A percentile compares a stretch with the other conserved stretches of the same genome.
Conservation (phyloP, 2,113 vertebrate species). For the Ophiodon elongatus region DNA sequence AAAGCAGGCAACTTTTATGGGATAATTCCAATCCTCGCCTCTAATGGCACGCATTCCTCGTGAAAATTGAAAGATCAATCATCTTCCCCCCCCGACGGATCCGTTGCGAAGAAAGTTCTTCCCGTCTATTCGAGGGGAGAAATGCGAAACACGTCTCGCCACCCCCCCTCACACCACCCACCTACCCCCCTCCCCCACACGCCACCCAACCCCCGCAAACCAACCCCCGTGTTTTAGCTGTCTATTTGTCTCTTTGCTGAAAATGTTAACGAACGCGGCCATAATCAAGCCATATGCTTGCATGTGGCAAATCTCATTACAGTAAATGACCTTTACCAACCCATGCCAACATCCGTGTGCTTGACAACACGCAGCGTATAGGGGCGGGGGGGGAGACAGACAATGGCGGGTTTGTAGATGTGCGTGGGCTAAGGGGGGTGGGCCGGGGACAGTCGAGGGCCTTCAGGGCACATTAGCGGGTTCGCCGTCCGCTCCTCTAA, state of each 20-base stretch:
- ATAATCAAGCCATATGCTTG: conserved; percentile 82
- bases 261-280: conserved; percentile 81
- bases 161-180: background rate
- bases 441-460: conserved; percentile 62
- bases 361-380: conserved; percentile 60
- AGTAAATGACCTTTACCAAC: conserved; percentile 82
- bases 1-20: conserved; percentile 81
- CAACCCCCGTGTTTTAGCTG: conserved; percentile 51
- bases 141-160: conserved; percentile 68
- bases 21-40: conserved; percentile 81
- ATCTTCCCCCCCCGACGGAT: conserved; percentile 69
- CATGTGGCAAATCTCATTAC: conserved; percentile 83
- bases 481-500: conserved; percentile 69
- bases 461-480: conserved; percentile 80
- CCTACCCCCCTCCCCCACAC: background rate
- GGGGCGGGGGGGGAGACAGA: conserved; percentile 22
- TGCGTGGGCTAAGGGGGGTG: conserved; percentile 68
- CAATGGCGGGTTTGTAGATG: conserved; percentile 75
- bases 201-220: background rate
- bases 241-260: conserved; percentile 78
- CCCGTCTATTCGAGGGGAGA: conserved; percentile 55
- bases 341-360: conserved; percentile 77
- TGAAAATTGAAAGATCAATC: conserved; percentile 84
- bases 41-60: conserved; percentile 77
- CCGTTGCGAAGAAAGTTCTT: conserved; percentile 62